These are phyloP conservation scores for Chelidonichthys spinosus DNA, from an alignment of 2,797 vertebrate genomes.

Conservation along the genomic window DNA sequence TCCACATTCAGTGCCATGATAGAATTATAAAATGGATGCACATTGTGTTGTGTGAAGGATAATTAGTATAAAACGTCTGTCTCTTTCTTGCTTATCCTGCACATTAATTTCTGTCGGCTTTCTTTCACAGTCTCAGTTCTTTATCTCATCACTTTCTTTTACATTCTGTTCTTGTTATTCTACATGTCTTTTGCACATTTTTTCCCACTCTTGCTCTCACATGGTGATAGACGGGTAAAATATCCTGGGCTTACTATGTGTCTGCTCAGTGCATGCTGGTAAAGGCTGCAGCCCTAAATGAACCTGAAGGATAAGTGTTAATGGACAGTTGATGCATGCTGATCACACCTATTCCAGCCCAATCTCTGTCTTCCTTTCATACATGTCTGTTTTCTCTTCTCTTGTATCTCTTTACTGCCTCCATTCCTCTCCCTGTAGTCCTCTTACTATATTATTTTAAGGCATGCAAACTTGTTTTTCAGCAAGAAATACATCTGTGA, in stretches of 20 bases:
- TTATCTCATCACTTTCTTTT: not conserved
- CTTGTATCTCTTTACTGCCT: not conserved
- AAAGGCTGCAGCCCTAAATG: not conserved
- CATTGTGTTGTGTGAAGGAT: constrained; percentile 36
- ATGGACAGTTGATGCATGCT: not conserved
- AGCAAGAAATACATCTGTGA: not conserved
- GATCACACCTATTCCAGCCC: not conserved
- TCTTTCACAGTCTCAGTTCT: not conserved
- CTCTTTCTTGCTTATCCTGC: constrained; percentile 10
- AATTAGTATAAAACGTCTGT: constrained; percentile 40
- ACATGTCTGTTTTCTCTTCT: not conserved
- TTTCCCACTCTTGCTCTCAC: not conserved
- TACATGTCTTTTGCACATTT: not conserved
- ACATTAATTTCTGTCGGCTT: not conserved
- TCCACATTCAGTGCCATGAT: constrained; percentile 34
- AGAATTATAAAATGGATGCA: constrained; percentile 49
- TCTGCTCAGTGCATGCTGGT: not conserved
- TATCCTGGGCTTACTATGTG: not conserved
- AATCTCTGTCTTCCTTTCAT: not conserved
- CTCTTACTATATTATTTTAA: no score
- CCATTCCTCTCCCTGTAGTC: not conserved
- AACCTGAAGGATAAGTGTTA: not conserved
- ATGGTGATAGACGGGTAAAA: not conserved
- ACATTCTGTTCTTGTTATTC: not conserved
- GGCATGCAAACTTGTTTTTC: not conserved